Base-by-base conservation (phyloP, 2,797 vertebrate species). In the Clamator glandarius region DNA sequence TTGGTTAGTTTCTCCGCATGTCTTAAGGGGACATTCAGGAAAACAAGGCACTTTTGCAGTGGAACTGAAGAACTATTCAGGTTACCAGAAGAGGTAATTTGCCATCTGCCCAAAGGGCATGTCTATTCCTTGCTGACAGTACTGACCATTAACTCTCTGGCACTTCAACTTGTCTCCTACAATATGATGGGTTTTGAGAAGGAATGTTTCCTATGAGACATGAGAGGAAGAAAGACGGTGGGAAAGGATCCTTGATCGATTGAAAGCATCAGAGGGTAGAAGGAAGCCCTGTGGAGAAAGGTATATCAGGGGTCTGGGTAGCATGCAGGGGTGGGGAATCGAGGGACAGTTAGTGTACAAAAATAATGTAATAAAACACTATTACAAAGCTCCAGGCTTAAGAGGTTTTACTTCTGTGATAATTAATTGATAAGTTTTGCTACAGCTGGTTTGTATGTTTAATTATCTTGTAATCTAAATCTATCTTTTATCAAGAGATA, bases 281-380 rank as follows among this genome's bases (percentile, higher is more conserved):
- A 33, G 35, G 35, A 41, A 13, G 31, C 41, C 41, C 41, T 39
- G 24, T 50, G 51, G 25, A 63, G 41, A 29, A 57, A 35, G 14
- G 25, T 31, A 2, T 5, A 9, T 23, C 8, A 26, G 51, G 46
- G 42, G 29, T 8, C 15, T 57, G 18, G 42, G 17, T 36, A 26
- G 23, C 1, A 0, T 4, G 21, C 3, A 3, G 12, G 12, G 48
- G 15, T 21, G 1, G 7, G 33, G 31, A 19, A 24, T 31, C 8
- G 23, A 11, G 11, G 23, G 4, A 4, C 44, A 44, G 26, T 2
- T 8, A 19, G n/a, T 59, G 36, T 39, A 15, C 13, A 52, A 44
- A 44, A 7, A 4, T 31, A 21, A 23, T 13, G 12, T 13, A 36
- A 33, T 59, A 46, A 80, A 80, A 66, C 29, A 11, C 4, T 52